Evolutionary conservation across 2,888 invertebrate genomes (phyloP), one percentile per base, ranked within the genome.

Genomic region (Ferrisia virgata): DNA sequence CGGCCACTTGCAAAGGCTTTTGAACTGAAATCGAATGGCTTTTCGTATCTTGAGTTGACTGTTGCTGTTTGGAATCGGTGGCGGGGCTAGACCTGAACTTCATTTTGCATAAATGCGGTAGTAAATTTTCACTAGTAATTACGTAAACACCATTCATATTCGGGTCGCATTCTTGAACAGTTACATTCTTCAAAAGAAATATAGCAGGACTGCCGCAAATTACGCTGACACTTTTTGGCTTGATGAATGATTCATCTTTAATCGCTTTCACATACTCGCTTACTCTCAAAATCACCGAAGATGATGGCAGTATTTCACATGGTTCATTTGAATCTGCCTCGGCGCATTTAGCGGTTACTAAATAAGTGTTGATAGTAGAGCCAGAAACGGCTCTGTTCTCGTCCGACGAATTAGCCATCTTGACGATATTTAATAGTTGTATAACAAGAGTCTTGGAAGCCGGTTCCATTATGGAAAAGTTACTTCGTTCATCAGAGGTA

Each of bases 191-290:
- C 28, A 83, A 31, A 9, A 83, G 33, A 28, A 83, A 83, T 39
- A 83, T 83, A 22, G 83, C 83, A n/a, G 83, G 83, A 31, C 83
- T 83, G 5, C 72, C 83, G 72, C 83, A 83, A 76, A 83, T 83
- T 4, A 83, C 33, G 4, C n/a, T 28, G 31, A 83, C 28, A n/a
- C 47, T 28, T 11, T 83, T 33, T 1, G 43, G 40, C 47, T 83
- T 76, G 9, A 40, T 28, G 18, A 40, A 83, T 18, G 15, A 2
- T n/a, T 72, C 83, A 0, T 43, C 33, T 83, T 83, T 83, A 8
- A 82, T 82, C 25, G 28, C 1, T 69, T 72, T 18, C 0, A 69
- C 40, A 15, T 64, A 64, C 11, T 28, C 5, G 15, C 28, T 5
- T 15, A 64, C 28, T 25, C 22, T 76, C 8, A 18, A 1, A 5